Base-by-base conservation (phyloP, 2,113 vertebrate species). In the Blennius ocellaris region DNA sequence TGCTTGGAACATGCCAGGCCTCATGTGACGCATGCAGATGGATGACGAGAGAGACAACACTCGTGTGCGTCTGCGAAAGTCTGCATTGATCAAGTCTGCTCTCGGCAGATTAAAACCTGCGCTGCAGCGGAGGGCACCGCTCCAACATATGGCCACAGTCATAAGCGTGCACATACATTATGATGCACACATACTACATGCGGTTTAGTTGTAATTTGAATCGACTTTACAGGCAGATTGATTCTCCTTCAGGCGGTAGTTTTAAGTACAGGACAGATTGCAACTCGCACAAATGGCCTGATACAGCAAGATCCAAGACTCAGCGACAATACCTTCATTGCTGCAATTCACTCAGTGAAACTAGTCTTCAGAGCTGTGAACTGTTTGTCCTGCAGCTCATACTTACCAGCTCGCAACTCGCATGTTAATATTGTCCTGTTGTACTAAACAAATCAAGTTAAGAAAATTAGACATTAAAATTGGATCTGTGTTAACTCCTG, bases 241-340 rank as follows among this genome's bases (percentile, higher is more conserved):
- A 84, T 85, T 86, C 86, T 78, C 84, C 84, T 86, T 89, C 82
- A 82, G 84, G 84, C 73, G 48, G 59, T 66, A 63, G 73, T 82
- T 90, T 90, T 85, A 85, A 80, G 68, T 64, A 83, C 65, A 61
- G 82, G 78, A 80, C 84, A 84, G 80, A 84, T 83, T 83, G 82
- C 62, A 69, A 41, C 68, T 17, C 47, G 36, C 73, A 71, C 55
- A 78, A 83, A 85, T 37, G 39, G 58, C 80, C 82, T 77, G 81
- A 88, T 84, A 55, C 68, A 84, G 83, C 83, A 83, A 63, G 77
- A 77, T 73, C 54, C 50, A 68, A 69, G 52, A 61, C 36, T 67
- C 74, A 30, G 58, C 66, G 59, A 65, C 55, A 59, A 65, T 38
- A 82, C 67, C 67, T 72, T 51, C 50, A 71, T 72, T 51, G 11